Base-by-base conservation (phyloP, 2,888 invertebrate species). In the Drosophila cracens region DNA sequence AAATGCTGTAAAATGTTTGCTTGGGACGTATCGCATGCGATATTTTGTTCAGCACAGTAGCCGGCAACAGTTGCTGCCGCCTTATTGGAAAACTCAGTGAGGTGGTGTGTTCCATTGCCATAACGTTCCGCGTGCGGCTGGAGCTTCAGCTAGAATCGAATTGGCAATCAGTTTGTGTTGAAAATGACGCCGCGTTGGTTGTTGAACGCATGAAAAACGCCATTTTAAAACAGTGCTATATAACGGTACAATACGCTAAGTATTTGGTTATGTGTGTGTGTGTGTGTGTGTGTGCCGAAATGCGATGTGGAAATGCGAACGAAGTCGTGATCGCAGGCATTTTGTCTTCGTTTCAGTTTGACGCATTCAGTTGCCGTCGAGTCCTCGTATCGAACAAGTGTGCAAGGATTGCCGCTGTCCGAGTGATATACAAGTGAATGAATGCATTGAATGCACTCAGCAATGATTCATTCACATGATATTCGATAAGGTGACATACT, bases 121-220 rank as follows among this genome's bases (percentile, higher is more conserved):
- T 0, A 59, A 65, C 56, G 74, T 81, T 74, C 59, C 82, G 52
- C 59, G 21, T 51, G 54, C 33, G 68, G 56, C 49, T 70, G 27
- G 56, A 62, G 61, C 68, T 61, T 46, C 79, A 60, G 38, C 52
- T 46, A 51, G 77, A 63, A 65, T 29, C 60, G 58, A 60, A 59
- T 60, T 71, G 63, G 52, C 71, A 70, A 61, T 72, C 77, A 90
- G 89, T 87, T 88, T 73, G 79, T 87, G 85, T 89, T 86, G 82
- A 86, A 86, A 76, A 83, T 82, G 90, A 88, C 79, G 72, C 72
- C 83, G 87, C 72, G 83, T 80, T 90, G 86, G 86, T 90, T 81
- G 87, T 75, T 83, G 74, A 59, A 62, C 78, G 78, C 78, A 81
- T 76, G 43, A 31, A 54, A 74, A 61, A 56, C 83, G 87, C 81